phyloP scores from a whole-genome alignment of 1,140 invertebrate species.

The Xylocopa sonorina region DNA sequence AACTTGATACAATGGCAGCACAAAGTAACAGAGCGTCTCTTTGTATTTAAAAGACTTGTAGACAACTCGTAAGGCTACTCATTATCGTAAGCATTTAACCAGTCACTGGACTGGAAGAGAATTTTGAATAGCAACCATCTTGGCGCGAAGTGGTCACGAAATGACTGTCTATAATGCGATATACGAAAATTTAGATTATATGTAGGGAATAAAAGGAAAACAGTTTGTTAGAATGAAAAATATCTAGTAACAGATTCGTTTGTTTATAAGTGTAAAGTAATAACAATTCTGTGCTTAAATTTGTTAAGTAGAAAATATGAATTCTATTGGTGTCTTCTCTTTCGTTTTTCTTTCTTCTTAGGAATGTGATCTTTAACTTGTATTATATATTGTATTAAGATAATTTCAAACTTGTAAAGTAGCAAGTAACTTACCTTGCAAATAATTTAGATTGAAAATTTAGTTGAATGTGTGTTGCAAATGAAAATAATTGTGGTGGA shows the following conservation, averaged over 20 bases:
- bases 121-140: constrained; percentile 31
- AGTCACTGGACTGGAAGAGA: neutral
- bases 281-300: constrained; percentile 7
- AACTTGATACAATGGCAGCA: constrained; percentile 31
- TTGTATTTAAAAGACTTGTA: neutral
- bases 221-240: neutral
- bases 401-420: constrained; percentile 15
- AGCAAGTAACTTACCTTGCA: constrained; percentile 10
- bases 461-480: neutral
- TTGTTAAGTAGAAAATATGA: constrained; percentile 15
- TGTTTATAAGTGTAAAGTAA: constrained; percentile 16
- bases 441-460: constrained; percentile 12
- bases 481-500: constrained; percentile 1
- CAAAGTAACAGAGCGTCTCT: constrained; percentile 6
- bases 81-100: constrained; percentile 16
- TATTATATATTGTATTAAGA: constrained; percentile 21
- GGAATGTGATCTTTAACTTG: neutral
- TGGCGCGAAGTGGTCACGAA: constrained; percentile 33
- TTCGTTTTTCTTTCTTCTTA: neutral
- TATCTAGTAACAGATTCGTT: constrained; percentile 20
- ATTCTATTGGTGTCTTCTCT: neutral
- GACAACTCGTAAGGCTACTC: neutral
- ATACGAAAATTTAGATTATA: constrained; percentile 51
- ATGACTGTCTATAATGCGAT: constrained; percentile 50
- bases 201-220: constrained; percentile 16